Base-by-base conservation (phyloP, 2,888 invertebrate species). In the Taphrorychus bicolor region DNA sequence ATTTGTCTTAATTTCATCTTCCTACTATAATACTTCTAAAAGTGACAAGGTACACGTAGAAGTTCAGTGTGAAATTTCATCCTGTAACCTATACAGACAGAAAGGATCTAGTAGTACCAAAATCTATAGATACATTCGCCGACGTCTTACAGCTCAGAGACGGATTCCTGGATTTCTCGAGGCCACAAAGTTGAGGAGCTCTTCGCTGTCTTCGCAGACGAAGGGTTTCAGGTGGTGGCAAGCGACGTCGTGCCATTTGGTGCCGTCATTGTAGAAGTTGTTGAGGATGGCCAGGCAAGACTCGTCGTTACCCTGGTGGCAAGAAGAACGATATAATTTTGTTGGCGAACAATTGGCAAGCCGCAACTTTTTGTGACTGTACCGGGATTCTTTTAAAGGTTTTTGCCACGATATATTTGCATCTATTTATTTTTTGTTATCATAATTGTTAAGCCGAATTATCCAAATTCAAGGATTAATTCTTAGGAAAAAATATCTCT, bases 201-300 rank as follows among this genome's bases (percentile, higher is more conserved):
- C 93, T 77, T 94, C 94, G 81, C 93, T 93, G 85, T 95, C 95
- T 82, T 95, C 95, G 81, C 95, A 95, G 22, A 95, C 93, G 85
- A 93, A 92, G 21, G 93, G 92, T 83, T 93, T 93, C 73, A 92
- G 86, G 82, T 93, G 93, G 81, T 93, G 92, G 80, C 93, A 93
- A 73, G 93, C 93, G 32, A 93, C 93, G 80, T 93, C 93, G 84
- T 93, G 93, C 93, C 92, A 93, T 82, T 92, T 92, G 78, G 92
- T 85, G 70, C 93, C 93, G 79, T 93, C 93, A 79, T 91, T 92
- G 87, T 95, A 95, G 87, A 95, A 94, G 83, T 95, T 94, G 85
- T 95, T 95, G 79, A 95, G 84, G 75, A 95, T 92, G 62, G 94
- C 91, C 77, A 95, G 81, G 80, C 95, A 95, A 45, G 94, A 94